Percentiles rank a stretch among this genome's conserved stretches.
Evolutionary conservation across 2,888 invertebrate genomes (phyloP).

Genomic region (Exephanes ischioxanthus): DNA sequence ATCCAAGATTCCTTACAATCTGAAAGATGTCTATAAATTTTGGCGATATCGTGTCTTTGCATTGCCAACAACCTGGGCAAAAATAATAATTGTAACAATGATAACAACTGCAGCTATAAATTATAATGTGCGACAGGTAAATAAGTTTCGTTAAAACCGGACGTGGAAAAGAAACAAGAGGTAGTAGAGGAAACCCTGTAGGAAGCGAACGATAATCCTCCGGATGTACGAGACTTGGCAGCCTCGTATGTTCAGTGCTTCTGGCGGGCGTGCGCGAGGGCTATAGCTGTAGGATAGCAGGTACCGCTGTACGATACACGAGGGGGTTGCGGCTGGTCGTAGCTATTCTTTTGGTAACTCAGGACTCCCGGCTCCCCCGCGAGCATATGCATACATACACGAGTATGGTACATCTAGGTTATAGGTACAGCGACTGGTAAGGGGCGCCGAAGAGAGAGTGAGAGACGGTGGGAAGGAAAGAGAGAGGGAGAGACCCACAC

Average conservation of each 20-base stretch:
- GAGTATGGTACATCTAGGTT: slow-evolving; percentile 54
- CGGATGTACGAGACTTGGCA: slow-evolving; percentile 69
- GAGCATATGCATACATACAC: slow-evolving; percentile 59
- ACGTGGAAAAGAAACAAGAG: slow-evolving; percentile 67
- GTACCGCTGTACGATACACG: slow-evolving; percentile 66
- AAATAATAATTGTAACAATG: neutral
- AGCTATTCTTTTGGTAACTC: slow-evolving; percentile 70
- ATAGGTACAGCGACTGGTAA: slow-evolving; percentile 42
- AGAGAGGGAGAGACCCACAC: neutral
- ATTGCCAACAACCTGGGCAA: neutral
- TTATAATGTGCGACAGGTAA: slow-evolving; percentile 30
- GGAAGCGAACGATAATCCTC: slow-evolving; percentile 73
- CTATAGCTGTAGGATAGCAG: slow-evolving; percentile 42
- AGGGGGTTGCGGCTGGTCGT: slow-evolving; percentile 68
- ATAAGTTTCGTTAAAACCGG: slow-evolving; percentile 32
- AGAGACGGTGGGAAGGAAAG: neutral
- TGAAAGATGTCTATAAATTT: too few relatives aligned
- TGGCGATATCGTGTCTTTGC: neutral
- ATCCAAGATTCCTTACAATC: too few relatives aligned
- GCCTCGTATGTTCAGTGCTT: slow-evolving; percentile 59
- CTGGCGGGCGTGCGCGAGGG: slow-evolving; percentile 38
- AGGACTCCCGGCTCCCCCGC: slow-evolving; percentile 41
- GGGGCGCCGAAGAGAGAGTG: slow-evolving; percentile 12
- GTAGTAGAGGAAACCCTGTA: slow-evolving; percentile 51
- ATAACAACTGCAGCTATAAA: neutral